phyloP scores from a whole-genome alignment of 2,797 vertebrate species.

The Odontamblyopus rebecca region DNA sequence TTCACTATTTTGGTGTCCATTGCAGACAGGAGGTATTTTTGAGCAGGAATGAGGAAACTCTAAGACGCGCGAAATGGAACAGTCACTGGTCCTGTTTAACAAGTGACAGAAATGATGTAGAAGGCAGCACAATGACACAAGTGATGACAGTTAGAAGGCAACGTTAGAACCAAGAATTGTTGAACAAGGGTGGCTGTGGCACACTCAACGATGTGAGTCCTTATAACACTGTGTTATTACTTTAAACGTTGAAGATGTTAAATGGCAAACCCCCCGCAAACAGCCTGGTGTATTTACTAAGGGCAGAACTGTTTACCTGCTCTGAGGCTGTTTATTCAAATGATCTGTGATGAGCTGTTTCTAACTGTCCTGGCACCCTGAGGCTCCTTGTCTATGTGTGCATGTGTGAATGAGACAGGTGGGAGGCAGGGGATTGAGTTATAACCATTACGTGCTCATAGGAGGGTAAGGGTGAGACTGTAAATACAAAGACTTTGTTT shows the following conservation, averaged over 20 bases:
- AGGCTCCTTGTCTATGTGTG: background rate
- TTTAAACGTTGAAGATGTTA: conserved; percentile 47
- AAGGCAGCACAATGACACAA: background rate
- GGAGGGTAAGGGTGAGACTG: background rate
- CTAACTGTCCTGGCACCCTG: background rate
- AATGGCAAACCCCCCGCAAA: conserved; percentile 27
- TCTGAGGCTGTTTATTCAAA: conserved; percentile 24
- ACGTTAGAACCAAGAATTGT: conserved; percentile 64
- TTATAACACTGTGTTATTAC: conserved; percentile 25
- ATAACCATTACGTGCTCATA: background rate
- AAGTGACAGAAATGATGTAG: background rate
- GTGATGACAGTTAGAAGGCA: background rate
- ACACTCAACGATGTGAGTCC: background rate
- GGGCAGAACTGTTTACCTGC: conserved; percentile 44
- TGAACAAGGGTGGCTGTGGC: conserved; percentile 59
- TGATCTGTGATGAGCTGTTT: conserved; percentile 13
- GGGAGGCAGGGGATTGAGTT: background rate
- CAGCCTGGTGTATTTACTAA: conserved; percentile 41
- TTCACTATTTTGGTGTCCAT: conserved; percentile 53
- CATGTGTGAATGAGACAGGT: background rate
- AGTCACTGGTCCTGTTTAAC: conserved; percentile 55
- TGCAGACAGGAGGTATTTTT: conserved; percentile 41
- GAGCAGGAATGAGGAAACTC: conserved; percentile 85
- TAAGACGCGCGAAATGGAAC: conserved; percentile 50
- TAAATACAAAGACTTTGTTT: background rate